Evolutionary conservation across 1,140 invertebrate species (phyloP), one percentile per base, ranked within the genome.

Genomic region (Drosophila parvula): DNA sequence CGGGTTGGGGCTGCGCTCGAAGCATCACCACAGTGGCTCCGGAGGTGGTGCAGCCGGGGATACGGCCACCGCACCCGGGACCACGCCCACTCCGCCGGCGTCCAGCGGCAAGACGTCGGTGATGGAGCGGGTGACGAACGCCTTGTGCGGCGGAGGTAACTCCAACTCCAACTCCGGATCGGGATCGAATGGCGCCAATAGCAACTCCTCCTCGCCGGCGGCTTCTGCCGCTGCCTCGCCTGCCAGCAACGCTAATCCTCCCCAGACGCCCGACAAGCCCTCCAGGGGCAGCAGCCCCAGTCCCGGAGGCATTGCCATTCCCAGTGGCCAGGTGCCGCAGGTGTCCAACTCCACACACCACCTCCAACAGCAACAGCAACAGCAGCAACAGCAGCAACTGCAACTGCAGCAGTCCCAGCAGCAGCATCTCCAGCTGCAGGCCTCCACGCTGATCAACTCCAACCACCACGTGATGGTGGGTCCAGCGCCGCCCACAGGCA

Each of bases 81-180:
- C 50, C 61, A 58, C 65, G 3, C 41, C 78, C 48, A 57, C 59
- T 18, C 44, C 73, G 10, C 38, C 78, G 5, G 34, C 85, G 41
- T 62, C 85, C 58, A 91, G 80, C 63, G 92, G 88, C 73, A 92
- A 95, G 82, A 93, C 94, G 14, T 95, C 95, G 81, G 96, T 97
- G 60, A 97, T 97, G 94, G 96, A 97, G 92, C 94, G 96, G 59
- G 96, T 97, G 32, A 96, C 96, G 28, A 96, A 95, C 89, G 96
- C 96, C 10, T 94, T 97, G 41, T 97, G 96, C 91, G 96, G 96
- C 2, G 94, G 94, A 40, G 88, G 93, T 59, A 93, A 92, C 41
- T 92, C 92, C 91, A 93, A 79, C 34, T 85, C 78, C 16, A 83
- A 73, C 16, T 60, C 62, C 6, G 75, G 69, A 12, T 64, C 64